A percentile compares a stretch with the other conserved stretches of the same genome.
phyloP scores from a whole-genome alignment of 2,113 vertebrate genomes.

The Rhinopomastus cyanomelas region DNA sequence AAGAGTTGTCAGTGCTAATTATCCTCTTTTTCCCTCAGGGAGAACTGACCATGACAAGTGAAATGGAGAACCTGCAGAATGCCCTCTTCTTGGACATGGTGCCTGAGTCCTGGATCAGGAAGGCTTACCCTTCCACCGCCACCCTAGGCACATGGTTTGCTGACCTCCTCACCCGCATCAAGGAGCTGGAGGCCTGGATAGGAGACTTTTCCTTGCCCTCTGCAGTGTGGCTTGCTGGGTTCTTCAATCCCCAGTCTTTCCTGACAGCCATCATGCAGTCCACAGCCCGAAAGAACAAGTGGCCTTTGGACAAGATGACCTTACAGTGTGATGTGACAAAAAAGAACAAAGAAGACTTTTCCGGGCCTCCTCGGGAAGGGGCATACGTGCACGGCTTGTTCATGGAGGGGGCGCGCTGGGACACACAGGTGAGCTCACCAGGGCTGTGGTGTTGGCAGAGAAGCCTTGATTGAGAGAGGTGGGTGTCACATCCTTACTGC shows the following conservation, averaged over 20 bases:
- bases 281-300: slow-evolving; percentile 84
- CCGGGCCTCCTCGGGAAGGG: slow-evolving; percentile 86
- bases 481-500: neutral
- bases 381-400: slow-evolving; percentile 88
- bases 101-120: slow-evolving; percentile 85
- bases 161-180: slow-evolving; percentile 87
- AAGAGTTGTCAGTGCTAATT: neutral
- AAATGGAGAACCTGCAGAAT: slow-evolving; percentile 90
- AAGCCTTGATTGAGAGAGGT: neutral
- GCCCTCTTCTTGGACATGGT: slow-evolving; percentile 85
- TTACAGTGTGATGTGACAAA: slow-evolving; percentile 93
- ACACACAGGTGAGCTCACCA: slow-evolving; percentile 80
- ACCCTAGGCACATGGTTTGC: slow-evolving; percentile 86
- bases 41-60: slow-evolving; percentile 90
- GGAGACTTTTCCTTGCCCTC: slow-evolving; percentile 86
- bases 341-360: slow-evolving; percentile 87
- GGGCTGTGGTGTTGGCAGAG: neutral
- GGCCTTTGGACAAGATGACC: slow-evolving; percentile 92
- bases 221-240: slow-evolving; percentile 87
- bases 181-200: slow-evolving; percentile 88
- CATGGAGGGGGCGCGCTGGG: slow-evolving; percentile 94
- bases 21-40: slow-evolving; percentile 73
- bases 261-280: slow-evolving; percentile 96
- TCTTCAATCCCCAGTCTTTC: slow-evolving; percentile 95
- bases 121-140: slow-evolving; percentile 87